Base-by-base conservation (phyloP, 2,888 invertebrate species). In the Ectropis crepuscularia region DNA sequence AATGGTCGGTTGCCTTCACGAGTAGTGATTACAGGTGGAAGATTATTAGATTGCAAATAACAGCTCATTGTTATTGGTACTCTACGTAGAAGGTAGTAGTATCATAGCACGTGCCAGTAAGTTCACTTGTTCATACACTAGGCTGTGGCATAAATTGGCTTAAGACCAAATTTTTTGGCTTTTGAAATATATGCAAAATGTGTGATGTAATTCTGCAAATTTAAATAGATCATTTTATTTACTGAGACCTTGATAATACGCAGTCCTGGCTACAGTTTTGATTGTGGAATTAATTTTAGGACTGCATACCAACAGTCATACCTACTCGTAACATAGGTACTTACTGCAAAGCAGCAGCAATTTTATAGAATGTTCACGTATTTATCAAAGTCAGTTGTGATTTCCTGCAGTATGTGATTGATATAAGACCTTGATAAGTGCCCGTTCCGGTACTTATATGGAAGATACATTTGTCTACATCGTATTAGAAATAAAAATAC, bases 31-130 rank as follows among this genome's bases (percentile, higher is more conserved):
- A 82, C 78, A 80, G 81, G 76, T 86, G 81, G 83, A 81, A 81
- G 85, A 86, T 82, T 83, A 87, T 81, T 86, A 82, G 81, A 81
- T 85, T 81, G 81, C 82, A 74, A 82, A 86, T 88, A 85, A 87
- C 81, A 79, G 79, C 80, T 84, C 78, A 84, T 84, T 85, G 85
- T 85, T 80, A 70, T 66, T 64, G 68, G 71, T 70, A 66, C 67
- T 67, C 68, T 72, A 72, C 68, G 69, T 74, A 71, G 69, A 66
- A 65, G 46, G 57, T 61, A 55, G 47, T 65, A 54, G 61, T 51
- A 48, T 28, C 53, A 64, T 51, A 70, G 67, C 78, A 77, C 78
- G 80, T 77, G 79, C 75, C 73, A 28, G 16, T 28, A 28, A 28
- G 16, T 28, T 28, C 16, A 28, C 16, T 28, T 28, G 16, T 28